Percentiles rank a stretch among this genome's conserved stretches.
Conservation (phyloP, 2,888 invertebrate species). For the Idaea biselata region DNA sequence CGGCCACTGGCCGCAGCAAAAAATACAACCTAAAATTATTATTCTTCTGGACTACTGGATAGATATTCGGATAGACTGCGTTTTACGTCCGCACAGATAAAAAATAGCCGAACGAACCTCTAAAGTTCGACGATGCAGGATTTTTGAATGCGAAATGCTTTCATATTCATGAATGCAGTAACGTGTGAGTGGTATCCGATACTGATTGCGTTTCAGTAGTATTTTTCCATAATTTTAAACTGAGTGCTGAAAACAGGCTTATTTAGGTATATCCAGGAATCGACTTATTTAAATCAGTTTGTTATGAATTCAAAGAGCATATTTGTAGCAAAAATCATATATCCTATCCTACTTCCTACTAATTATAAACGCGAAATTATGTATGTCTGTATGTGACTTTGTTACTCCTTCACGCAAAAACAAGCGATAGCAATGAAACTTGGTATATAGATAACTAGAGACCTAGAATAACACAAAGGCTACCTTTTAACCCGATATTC, state of each 20-base stretch:
- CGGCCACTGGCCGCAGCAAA: slow-evolving; percentile 66
- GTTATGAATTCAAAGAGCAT: no score
- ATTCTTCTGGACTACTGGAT: slow-evolving; percentile 55
- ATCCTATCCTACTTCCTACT: no score
- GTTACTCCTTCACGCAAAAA: no score
- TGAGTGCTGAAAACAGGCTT: background rate
- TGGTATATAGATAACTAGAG: no score
- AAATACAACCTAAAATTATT: slow-evolving; percentile 71
- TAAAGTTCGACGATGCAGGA: slow-evolving; percentile 33
- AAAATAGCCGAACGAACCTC: slow-evolving; percentile 27
- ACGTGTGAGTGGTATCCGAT: slow-evolving; percentile 25
- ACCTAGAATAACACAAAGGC: no score
- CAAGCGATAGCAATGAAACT: no score
- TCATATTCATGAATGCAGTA: slow-evolving; percentile 34
- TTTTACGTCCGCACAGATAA: slow-evolving; percentile 28
- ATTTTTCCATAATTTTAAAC: slow-evolving; percentile 9
- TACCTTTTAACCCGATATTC: no score
- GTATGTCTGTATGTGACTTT: no score
- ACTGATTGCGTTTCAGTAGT: slow-evolving; percentile 24
- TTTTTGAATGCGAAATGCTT: slow-evolving; percentile 43
- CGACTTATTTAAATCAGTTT: no score
- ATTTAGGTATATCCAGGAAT: background rate
- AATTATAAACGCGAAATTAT: no score
- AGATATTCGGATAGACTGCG: slow-evolving; percentile 31
- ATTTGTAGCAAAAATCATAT: no score